Conservation (phyloP, 2,113 vertebrate species). For the Indri indri region DNA sequence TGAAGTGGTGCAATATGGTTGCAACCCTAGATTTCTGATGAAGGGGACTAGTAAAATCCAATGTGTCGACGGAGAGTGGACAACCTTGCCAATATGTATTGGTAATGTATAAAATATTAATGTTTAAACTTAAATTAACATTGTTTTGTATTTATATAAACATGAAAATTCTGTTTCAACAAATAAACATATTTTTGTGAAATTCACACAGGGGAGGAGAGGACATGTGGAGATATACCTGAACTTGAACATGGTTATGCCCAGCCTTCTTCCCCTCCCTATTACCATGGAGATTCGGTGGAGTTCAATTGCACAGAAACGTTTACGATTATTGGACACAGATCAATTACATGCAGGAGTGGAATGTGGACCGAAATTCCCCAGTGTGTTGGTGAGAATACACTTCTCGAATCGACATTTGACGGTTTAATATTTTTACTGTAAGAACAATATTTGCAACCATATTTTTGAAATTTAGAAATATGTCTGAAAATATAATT, state of each 20-base stretch:
- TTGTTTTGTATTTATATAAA: background rate
- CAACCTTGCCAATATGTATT: slow-evolving; percentile 37
- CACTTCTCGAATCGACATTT: background rate
- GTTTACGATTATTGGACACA: slow-evolving; percentile 75
- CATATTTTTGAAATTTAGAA: background rate
- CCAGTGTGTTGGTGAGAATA: slow-evolving; percentile 80
- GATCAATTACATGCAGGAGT: slow-evolving; percentile 74
- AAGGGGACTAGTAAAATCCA: slow-evolving; percentile 52
- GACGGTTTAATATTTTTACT: background rate
- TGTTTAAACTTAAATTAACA: background rate
- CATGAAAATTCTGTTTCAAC: background rate
- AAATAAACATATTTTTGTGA: background rate
- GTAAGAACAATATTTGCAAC: background rate
- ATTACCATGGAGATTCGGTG: slow-evolving; percentile 69
- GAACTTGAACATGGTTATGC: background rate
- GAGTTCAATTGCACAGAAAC: slow-evolving; percentile 40
- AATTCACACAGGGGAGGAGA: slow-evolving; percentile 24
- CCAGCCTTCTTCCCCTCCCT: background rate
- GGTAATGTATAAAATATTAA: slow-evolving; percentile 33
- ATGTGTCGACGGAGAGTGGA: slow-evolving; percentile 62
- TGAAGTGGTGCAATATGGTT: slow-evolving; percentile 69
- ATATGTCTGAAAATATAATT: background rate
- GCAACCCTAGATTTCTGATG: slow-evolving; percentile 42
- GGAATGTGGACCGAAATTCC: slow-evolving; percentile 82
- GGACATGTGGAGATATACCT: slow-evolving; percentile 32